Evolutionary conservation across 2,888 invertebrate genomes (phyloP).

Genomic region (Adelognathus sp.): DNA sequence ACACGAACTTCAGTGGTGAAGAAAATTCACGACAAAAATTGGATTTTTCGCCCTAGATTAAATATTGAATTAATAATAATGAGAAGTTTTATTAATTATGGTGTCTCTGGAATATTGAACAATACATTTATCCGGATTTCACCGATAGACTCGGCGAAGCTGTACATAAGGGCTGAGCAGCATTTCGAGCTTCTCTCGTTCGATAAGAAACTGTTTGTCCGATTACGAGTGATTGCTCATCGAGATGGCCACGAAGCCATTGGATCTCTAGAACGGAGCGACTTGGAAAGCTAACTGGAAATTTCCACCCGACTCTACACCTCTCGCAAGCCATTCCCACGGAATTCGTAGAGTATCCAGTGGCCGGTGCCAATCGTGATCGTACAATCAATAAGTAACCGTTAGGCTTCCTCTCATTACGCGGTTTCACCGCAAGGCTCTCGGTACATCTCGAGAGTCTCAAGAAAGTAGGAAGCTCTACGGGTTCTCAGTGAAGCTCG

Average conservation of each 20-base stretch:
- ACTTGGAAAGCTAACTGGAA: neutral
- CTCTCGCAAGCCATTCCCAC: neutral
- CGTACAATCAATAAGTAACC: conserved; percentile 1
- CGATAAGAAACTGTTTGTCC: neutral
- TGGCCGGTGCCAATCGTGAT: conserved; percentile 1
- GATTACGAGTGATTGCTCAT: neutral
- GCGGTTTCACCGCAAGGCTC: neutral
- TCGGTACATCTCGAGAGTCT: neutral
- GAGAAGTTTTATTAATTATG: too few relatives aligned
- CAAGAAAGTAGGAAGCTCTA: neutral
- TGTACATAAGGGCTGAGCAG: neutral
- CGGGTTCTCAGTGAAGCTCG: neutral
- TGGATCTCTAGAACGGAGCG: neutral
- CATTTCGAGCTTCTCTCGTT: neutral
- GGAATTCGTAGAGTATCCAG: neutral
- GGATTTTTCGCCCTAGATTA: too few relatives aligned
- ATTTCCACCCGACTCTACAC: neutral
- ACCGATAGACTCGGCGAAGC: neutral
- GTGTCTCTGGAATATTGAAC: neutral
- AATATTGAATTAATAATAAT: too few relatives aligned
- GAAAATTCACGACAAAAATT: too few relatives aligned
- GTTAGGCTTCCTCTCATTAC: neutral
- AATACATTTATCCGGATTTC: neutral
- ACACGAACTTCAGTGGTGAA: too few relatives aligned
- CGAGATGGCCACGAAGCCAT: neutral